Conservation (phyloP, 2,888 invertebrate genomes). For the Limnephilus rhombicus region DNA sequence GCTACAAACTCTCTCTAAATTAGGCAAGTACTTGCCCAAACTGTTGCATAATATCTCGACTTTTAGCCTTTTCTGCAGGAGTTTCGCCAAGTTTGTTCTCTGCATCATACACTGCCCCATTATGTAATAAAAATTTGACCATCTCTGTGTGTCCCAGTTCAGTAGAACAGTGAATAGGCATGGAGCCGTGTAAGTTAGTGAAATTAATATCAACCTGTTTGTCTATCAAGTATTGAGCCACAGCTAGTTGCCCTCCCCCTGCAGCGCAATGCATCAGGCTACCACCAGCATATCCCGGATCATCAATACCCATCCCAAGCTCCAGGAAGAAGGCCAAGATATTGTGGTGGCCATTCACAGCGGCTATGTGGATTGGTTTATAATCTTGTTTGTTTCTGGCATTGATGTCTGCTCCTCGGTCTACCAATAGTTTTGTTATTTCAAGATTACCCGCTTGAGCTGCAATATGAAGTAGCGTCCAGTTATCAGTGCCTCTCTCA, state of each 20-base stretch:
- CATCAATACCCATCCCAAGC: neutral
- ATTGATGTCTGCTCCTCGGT: neutral
- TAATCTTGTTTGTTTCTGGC: neutral
- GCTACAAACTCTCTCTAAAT: too few species aligned
- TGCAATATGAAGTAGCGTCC: neutral
- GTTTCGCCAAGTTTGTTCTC: neutral
- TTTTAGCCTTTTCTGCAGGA: neutral
- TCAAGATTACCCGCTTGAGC: neutral
- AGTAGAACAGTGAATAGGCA: neutral
- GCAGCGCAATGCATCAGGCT: too few species aligned
- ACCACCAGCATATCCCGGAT: neutral
- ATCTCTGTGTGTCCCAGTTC: neutral
- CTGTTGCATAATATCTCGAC: neutral
- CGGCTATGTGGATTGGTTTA: neutral
- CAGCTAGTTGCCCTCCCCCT: too few species aligned
- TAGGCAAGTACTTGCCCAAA: too few species aligned
- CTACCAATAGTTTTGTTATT: neutral
- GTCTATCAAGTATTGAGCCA: too few species aligned
- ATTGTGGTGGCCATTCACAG: neutral
- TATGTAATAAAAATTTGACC: neutral
- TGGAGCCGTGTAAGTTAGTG: neutral
- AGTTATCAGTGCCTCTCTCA: neutral
- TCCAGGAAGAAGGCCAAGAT: conserved; percentile 4
- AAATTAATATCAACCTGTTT: neutral
- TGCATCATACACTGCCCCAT: neutral